Percentiles rank a stretch among this genome's conserved stretches.
These are phyloP conservation scores for Opisthocomus hoazin DNA, from an alignment of 2,113 vertebrate species.

Conservation along the genomic window DNA sequence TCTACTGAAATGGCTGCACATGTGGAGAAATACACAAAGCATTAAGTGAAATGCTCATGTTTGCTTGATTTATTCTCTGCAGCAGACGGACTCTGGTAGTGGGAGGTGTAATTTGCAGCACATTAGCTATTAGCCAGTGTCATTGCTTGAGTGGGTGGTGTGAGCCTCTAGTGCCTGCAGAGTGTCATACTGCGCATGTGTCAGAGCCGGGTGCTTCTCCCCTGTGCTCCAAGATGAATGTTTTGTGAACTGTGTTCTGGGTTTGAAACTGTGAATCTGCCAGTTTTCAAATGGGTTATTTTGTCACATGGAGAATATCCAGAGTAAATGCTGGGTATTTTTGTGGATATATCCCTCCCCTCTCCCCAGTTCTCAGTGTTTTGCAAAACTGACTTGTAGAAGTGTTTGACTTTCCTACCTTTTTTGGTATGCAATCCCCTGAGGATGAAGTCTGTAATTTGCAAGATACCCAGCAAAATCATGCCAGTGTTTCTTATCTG, in stretches of 20 bases:
- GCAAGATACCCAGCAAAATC: not conserved
- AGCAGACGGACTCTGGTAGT: conserved; percentile 47
- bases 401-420: not conserved
- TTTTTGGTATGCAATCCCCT: not conserved
- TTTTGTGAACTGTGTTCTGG: not conserved
- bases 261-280: not conserved
- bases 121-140: conserved; percentile 72
- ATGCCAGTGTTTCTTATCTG: not conserved
- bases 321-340: not conserved
- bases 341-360: too few species aligned
- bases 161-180: conserved; percentile 65
- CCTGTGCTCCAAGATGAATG: not conserved
- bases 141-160: conserved; percentile 74
- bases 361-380: not conserved
- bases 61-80: conserved; percentile 32
- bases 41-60: not conserved
- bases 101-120: conserved; percentile 65
- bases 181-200: conserved; percentile 70
- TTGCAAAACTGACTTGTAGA: not conserved
- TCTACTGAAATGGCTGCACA: not conserved
- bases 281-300: not conserved
- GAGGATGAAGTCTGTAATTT: not conserved
- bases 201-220: conserved; percentile 31
- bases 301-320: not conserved
- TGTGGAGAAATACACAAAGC: conserved; percentile 18